Base-by-base conservation (phyloP, 2,888 invertebrate species). In the Acanthoscelides obtectus region DNA sequence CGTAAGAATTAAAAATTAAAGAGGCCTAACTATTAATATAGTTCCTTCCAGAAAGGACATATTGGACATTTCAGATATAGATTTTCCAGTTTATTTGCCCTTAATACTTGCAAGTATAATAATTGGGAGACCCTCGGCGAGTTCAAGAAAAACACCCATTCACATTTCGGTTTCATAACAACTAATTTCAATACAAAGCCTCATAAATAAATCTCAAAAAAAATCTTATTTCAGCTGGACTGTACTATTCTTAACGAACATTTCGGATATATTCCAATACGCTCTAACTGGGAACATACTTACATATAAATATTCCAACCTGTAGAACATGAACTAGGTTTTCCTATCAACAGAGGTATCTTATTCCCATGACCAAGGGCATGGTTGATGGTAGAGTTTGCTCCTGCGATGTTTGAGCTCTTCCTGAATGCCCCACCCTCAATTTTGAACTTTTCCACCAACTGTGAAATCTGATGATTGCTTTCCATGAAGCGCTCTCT, bases 401-500 rank as follows among this genome's bases (percentile, higher is more conserved):
- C 88, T 72, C 89, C 88, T 45, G 90, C 88, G 27, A 88, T 86
- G 0, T 87, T 86, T 67, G 87, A 86, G 6, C 77, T 78, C 81
- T 94, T 93, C 83, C 93, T 88, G 78, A 93, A 91, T 12, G 91
- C 89, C 6, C 91, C 91, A 0, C 96, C 96, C 85, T 97, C 96
- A 45, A 93, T 85, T 81, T 95, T 94, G 84, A 97, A 97, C 81
- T 96, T 94, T 79, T 97, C 96, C 0, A 97, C 96, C 20, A 98
- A 85, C 0, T 95, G 94, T 2, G 95, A 93, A 77, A 98, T 97
- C 85, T 97, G 97, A 79, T 95, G 94, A 82, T 96, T 96, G 0
- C 97, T 98, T 82, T 97, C 96, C 66, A 96, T 88, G 82, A 98
- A 98, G 22, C 97, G 89, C 82, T 98, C 97, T 19, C 97, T 89